A percentile compares a stretch with the other conserved stretches of the same genome.
phyloP scores from a whole-genome alignment of 2,113 vertebrate genomes.

The Nycticryphes semicollaris region DNA sequence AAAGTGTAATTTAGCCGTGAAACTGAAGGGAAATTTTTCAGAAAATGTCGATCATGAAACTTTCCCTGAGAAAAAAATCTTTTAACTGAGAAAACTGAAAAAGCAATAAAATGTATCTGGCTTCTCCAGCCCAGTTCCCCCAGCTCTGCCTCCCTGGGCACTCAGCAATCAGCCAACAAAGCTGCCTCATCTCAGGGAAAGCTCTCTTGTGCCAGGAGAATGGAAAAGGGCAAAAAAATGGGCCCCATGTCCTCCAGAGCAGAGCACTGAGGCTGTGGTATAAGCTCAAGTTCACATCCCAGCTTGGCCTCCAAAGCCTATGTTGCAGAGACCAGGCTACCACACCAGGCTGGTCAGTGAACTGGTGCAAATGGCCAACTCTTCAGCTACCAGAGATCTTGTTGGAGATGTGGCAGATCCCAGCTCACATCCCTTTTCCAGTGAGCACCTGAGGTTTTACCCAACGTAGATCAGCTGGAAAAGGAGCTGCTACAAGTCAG shows the following conservation, averaged over 20 bases:
- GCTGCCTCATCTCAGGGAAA: neutral
- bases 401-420: neutral
- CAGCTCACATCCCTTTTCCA: neutral
- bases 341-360: neutral
- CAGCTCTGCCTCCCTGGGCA: neutral
- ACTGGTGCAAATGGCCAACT: neutral
- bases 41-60: neutral
- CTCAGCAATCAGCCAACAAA: neutral
- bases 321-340: accelerated
- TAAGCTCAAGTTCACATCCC: neutral
- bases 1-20: neutral
- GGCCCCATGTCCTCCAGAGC: too few species aligned
- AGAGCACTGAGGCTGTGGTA: accelerated
- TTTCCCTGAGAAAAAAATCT: neutral
- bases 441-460: neutral
- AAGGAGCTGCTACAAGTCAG: neutral
- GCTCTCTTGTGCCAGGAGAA: neutral
- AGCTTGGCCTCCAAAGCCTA: neutral
- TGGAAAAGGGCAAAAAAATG: neutral
- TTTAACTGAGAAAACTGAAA: neutral
- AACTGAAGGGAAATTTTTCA: neutral
- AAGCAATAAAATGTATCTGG: neutral
- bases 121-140: accelerated
- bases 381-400: neutral
- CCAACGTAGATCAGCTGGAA: neutral